Evolutionary conservation across 2,113 vertebrate species (phyloP), one percentile per base, ranked within the genome.

Genomic region (Pycnonotus jocosus): DNA sequence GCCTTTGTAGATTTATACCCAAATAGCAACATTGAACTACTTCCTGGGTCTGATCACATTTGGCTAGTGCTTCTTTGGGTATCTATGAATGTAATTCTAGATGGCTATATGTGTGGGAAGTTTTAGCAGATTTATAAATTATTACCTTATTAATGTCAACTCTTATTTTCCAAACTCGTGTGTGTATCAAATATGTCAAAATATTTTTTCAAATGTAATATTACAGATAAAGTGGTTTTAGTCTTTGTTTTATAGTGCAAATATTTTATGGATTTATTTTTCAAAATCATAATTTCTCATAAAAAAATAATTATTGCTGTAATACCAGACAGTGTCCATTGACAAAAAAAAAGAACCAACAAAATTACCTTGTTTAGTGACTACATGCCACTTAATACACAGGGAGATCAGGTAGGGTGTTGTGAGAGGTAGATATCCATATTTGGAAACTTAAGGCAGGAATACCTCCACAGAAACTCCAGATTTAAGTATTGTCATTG

Each of bases 391-490:
- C 5, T 61, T 73, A 53, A 57, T 37, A 45, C 35, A 25, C 7
- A 37, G 37, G 27, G 31, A 70, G 12, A 66, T 60, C 27, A 38
- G n/a, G 20, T 22, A n/a, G 48, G 18, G 17, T 77, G 15, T 53
- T 72, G 27, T 21, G 15, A 1, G 0, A 5, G 2, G 18, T 56
- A 71, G 13, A 14, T 65, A 33, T 3, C 7, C 8, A 3, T 38
- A 24, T 53, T 14, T 53, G 12, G 48, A 85, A 81, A n/a, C 21
- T 47, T 54, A 35, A 79, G 7, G n/a, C n/a, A 44, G 24, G 15
- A 91, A 50, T 30, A 58, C 3, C 15, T 48, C 24, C 37, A 69
- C 31, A 72, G 53, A 77, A 96, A 42, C 7, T 62, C 24, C 9
- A 20, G 16, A 7, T 73, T 57, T 73, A 44, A 70, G 33, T 22